These are phyloP conservation scores for Thera britannica DNA, from an alignment of 2,888 invertebrate genomes.

Conservation along the genomic window DNA sequence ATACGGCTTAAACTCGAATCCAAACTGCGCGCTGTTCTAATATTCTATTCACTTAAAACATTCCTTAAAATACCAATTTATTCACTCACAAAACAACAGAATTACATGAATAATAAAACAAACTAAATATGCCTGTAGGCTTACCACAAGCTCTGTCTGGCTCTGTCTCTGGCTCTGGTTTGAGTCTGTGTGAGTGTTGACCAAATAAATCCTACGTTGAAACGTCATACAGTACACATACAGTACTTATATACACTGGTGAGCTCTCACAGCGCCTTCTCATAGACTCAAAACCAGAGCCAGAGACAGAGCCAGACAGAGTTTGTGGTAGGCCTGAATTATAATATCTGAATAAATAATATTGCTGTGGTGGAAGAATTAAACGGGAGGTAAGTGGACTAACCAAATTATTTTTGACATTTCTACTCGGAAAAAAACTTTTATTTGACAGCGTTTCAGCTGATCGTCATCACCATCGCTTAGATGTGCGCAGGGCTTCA, in stretches of 20 bases:
- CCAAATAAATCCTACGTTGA: no score
- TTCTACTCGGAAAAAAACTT: neutral
- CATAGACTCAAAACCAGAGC: no score
- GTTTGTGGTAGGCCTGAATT: conserved; percentile 29
- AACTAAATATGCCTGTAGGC: conserved; percentile 43
- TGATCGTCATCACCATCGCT: no score
- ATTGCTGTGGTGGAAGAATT: conserved; percentile 36
- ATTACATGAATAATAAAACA: conserved; percentile 51
- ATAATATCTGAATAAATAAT: conserved; percentile 46
- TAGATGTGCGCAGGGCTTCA: no score
- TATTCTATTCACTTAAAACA: conserved; percentile 34
- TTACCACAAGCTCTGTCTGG: no score
- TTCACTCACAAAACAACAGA: conserved; percentile 41
- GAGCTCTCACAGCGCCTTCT: no score
- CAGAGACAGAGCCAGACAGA: no score
- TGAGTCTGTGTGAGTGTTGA: no score
- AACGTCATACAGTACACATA: no score
- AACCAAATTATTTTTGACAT: neutral
- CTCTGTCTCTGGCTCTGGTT: no score
- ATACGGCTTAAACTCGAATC: conserved; percentile 21
- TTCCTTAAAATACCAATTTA: conserved; percentile 42
- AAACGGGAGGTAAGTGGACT: conserved; percentile 5
- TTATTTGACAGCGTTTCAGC: no score
- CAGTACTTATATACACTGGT: no score
- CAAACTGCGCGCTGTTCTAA: conserved; percentile 11